Evolutionary conservation across 2,113 vertebrate genomes (phyloP), one percentile per base, ranked within the genome.

Genomic region (Puffinus mauretanicus): DNA sequence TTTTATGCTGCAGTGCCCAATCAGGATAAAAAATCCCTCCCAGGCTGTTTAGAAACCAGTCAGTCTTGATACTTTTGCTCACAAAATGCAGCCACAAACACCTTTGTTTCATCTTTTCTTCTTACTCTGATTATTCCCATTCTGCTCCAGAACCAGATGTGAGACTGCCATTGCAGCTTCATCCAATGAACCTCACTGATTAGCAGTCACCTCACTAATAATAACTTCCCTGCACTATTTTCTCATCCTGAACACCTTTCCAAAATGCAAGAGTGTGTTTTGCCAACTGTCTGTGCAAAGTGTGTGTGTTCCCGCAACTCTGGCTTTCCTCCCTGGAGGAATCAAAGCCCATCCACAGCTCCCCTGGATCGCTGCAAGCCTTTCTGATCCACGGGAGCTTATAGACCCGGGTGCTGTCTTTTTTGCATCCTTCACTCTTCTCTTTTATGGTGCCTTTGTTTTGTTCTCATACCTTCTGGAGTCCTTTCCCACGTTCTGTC

Each of bases 351-450:
- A 3, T 25, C 18, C 38, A 17, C 21, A 18, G n/a, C 29, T 42
- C 10, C 22, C 24, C 5, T 1, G 1, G 22, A 9, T 32, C 1
- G 0, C 46, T 24, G 6, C 2, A 24, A 61, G 25, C 13, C 25
- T 61, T 27, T 79, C 61, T 4, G 13, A 21, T 71, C 55, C 38
- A 9, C 1, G 0, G 61, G 7, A 64, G 15, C 20, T 71, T 25
- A 57, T 1, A 36, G 65, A 62, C 34, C 10, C 2, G 0, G 61
- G 8, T 4, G 1, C 70, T 27, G 36, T 34, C 38, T 72, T 21
- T 57, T 61, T n/a, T 65, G 42, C 38, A 60, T 17, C 55, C 51
- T 60, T 75, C 49, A 30, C 17, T 46, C 47, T 73, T 69, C n/a
- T 47, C 8, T 83, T 34, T 54, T 32, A 13, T 0, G 1, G 30